Percentiles rank a stretch among this genome's conserved stretches.
Evolutionary conservation across 2,113 vertebrate species (phyloP).

Genomic region (Emydura subglobosa): DNA sequence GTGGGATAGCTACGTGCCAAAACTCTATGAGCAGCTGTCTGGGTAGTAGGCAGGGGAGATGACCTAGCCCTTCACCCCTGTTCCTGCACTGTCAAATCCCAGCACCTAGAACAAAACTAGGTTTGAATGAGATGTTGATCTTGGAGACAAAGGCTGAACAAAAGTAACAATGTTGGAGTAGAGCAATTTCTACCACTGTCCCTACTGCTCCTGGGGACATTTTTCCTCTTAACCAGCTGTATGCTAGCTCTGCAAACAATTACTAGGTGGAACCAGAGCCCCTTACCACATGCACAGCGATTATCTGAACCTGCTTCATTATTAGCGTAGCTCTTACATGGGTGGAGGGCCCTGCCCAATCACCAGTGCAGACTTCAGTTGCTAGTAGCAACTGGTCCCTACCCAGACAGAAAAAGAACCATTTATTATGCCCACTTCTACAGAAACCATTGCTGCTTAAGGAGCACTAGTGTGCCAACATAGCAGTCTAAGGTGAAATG

Average conservation of each 20-base stretch:
- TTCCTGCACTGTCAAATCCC: background rate
- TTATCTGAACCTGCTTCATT: background rate
- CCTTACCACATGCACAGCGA: background rate
- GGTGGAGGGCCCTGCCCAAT: too few relatives aligned
- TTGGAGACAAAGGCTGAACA: fast-evolving
- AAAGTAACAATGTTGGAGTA: fast-evolving
- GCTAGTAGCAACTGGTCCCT: background rate
- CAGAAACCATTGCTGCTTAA: background rate
- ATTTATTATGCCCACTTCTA: background rate
- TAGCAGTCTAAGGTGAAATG: background rate
- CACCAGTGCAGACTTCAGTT: background rate
- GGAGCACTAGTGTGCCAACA: background rate
- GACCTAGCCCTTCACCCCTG: background rate
- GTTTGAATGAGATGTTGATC: background rate
- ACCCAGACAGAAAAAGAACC: background rate
- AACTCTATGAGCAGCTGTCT: constrained; percentile 92
- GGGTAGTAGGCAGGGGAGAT: constrained; percentile 80
- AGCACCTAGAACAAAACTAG: background rate
- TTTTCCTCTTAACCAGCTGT: background rate
- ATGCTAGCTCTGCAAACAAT: background rate
- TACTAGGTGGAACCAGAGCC: background rate
- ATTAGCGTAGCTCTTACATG: background rate
- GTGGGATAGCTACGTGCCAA: constrained; percentile 96
- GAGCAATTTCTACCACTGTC: background rate
- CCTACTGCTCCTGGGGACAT: fast-evolving